phyloP scores from a whole-genome alignment of 2,888 invertebrate genomes.

The Norana najaformis region DNA sequence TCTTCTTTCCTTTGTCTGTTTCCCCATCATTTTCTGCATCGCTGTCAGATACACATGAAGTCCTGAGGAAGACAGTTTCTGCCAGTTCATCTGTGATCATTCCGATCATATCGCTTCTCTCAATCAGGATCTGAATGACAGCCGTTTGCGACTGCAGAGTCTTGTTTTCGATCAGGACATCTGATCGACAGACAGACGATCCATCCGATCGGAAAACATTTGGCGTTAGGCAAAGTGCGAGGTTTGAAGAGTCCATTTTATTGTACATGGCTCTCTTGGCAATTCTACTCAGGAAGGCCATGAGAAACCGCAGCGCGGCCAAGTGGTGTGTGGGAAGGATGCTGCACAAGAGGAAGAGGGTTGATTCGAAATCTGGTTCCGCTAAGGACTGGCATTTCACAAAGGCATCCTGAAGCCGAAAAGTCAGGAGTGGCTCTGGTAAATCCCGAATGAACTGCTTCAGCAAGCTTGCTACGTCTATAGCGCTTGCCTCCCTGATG shows the following conservation, averaged over 20 bases:
- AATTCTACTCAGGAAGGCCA: constrained; percentile 74
- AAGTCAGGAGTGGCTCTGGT: constrained; percentile 81
- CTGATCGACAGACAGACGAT: not conserved
- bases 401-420: constrained; percentile 75
- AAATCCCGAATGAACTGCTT: constrained; percentile 83
- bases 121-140: constrained; percentile 73
- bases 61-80: constrained; percentile 56
- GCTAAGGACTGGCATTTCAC: constrained; percentile 65
- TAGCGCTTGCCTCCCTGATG: constrained; percentile 71
- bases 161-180: not conserved
- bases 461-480: constrained; percentile 84
- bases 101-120: constrained; percentile 77
- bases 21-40: constrained; percentile 51
- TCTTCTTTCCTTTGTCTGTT: constrained; percentile 47
- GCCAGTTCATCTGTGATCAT: constrained; percentile 71
- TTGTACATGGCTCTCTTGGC: constrained; percentile 68
- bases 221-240: constrained; percentile 83
- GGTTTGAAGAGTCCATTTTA: constrained; percentile 81
- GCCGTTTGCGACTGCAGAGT: constrained; percentile 54
- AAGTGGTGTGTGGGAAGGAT: constrained; percentile 78
- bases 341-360: constrained; percentile 72
- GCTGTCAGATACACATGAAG: constrained; percentile 46
- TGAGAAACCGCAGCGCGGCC: constrained; percentile 78
- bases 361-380: constrained; percentile 63
- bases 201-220: constrained; percentile 66